Evolutionary conservation across 2,797 vertebrate species (phyloP).

Genomic region (Taenioides sp.): DNA sequence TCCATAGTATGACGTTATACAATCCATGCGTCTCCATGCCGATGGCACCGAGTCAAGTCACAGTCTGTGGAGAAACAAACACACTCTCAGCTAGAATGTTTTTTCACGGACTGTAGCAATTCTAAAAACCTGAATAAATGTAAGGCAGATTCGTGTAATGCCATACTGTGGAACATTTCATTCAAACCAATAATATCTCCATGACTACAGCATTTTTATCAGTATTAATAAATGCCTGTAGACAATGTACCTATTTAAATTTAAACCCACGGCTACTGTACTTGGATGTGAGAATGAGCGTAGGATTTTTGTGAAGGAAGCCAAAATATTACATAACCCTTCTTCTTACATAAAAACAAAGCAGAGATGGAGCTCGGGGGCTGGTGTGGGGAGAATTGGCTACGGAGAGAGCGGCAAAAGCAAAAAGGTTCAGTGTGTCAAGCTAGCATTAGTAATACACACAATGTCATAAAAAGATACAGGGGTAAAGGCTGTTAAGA

Average conservation of each 20-base stretch:
- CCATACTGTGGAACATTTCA: no score
- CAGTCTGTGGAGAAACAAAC: no score
- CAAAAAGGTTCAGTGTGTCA: slow-evolving; percentile 21
- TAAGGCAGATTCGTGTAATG: no score
- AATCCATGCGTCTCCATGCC: background rate
- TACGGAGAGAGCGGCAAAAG: slow-evolving; percentile 17
- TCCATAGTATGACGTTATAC: background rate
- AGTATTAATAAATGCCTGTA: slow-evolving; percentile 7
- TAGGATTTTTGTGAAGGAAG: slow-evolving; percentile 4
- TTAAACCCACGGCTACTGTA: background rate
- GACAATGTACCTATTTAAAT: slow-evolving; percentile 2
- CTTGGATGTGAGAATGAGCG: slow-evolving; percentile 6
- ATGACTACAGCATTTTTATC: background rate
- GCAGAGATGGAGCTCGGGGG: background rate
- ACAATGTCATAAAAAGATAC: background rate
- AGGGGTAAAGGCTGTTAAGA: background rate
- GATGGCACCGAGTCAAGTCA: no score
- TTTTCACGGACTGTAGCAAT: no score
- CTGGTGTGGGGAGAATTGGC: slow-evolving; percentile 3
- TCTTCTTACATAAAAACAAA: slow-evolving; percentile 22
- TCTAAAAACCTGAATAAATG: no score
- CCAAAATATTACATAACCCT: slow-evolving; percentile 9
- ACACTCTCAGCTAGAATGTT: no score
- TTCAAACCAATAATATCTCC: no score
- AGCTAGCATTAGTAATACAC: slow-evolving; percentile 4